These are phyloP conservation scores for Mormyrus iriodes DNA, from an alignment of 2,113 vertebrate genomes.

Conservation along the genomic window DNA sequence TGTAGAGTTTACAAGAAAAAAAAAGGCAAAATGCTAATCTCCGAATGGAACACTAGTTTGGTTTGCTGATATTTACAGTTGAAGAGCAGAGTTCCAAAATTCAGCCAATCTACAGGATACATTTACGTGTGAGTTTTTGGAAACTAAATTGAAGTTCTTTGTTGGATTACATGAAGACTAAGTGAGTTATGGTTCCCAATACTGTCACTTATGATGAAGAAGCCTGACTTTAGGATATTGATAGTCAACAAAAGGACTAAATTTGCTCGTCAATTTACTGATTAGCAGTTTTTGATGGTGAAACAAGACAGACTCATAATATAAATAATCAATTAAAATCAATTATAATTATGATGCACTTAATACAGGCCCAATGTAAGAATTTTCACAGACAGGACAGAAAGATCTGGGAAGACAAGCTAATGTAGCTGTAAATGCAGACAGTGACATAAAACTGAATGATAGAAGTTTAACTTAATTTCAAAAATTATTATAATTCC, in stretches of 20 bases:
- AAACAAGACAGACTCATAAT: not conserved
- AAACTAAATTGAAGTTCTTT: not conserved
- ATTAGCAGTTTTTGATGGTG: not conserved
- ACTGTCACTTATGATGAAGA: not conserved
- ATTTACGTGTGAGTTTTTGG: not conserved
- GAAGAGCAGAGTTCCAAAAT: not conserved
- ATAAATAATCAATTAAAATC: too few relatives aligned
- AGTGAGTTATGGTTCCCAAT: not conserved
- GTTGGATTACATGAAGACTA: not conserved
- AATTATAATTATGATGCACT: not conserved
- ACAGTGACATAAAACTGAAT: not conserved
- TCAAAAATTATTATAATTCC: not conserved
- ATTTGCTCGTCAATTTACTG: not conserved
- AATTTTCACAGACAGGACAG: not conserved
- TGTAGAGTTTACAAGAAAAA: constrained; percentile 38
- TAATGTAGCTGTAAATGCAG: not conserved
- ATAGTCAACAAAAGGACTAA: not conserved
- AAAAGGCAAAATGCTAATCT: not conserved
- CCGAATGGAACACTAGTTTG: not conserved
- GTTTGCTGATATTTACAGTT: not conserved
- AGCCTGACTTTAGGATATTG: not conserved
- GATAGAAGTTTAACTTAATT: not conserved
- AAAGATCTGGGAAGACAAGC: not conserved
- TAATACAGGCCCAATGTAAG: not conserved
- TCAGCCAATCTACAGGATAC: not conserved